Percentiles rank a stretch among this genome's conserved stretches.
Conservation (phyloP, 2,888 invertebrate genomes). For the Trachelus iudaicus region DNA sequence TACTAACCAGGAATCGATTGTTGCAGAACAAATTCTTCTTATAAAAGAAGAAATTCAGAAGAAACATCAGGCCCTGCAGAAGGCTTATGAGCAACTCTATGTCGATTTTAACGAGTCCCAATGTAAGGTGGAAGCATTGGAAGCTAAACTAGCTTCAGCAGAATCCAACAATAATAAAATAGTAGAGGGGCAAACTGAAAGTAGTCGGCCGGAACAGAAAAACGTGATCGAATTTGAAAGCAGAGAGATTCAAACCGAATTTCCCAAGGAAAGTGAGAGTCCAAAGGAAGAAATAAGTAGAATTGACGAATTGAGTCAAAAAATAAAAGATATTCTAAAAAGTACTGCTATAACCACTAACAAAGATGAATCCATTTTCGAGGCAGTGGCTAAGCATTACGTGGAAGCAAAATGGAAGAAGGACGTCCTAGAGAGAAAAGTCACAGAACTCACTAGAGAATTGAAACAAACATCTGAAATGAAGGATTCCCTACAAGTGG, state of each 20-base stretch:
- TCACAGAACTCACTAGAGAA: slow-evolving; percentile 56
- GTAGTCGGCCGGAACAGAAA: not conserved
- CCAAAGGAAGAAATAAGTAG: not conserved
- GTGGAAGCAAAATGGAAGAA: slow-evolving; percentile 59
- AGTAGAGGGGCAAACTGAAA: not conserved
- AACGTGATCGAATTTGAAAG: slow-evolving; percentile 1
- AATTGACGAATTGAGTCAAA: slow-evolving; percentile 53
- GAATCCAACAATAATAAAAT: slow-evolving; percentile 27
- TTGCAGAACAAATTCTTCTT: slow-evolving; percentile 60
- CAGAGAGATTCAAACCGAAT: slow-evolving; percentile 29
- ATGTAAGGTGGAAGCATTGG: slow-evolving; percentile 42
- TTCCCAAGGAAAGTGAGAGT: slow-evolving; percentile 11
- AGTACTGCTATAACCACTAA: slow-evolving; percentile 60
- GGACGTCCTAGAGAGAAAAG: slow-evolving; percentile 60
- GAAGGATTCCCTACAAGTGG: slow-evolving; percentile 52
- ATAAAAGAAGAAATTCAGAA: slow-evolving; percentile 67
- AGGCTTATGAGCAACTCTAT: slow-evolving; percentile 67
- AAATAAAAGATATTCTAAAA: slow-evolving; percentile 61
- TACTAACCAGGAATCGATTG: not conserved
- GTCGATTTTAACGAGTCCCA: slow-evolving; percentile 59
- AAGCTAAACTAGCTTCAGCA: slow-evolving; percentile 22
- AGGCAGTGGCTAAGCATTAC: slow-evolving; percentile 47
- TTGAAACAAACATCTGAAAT: slow-evolving; percentile 49
- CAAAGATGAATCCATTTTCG: slow-evolving; percentile 50
- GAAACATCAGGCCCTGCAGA: slow-evolving; percentile 68